phyloP scores from a whole-genome alignment of 2,888 invertebrate species.

The Plebejus argus region DNA sequence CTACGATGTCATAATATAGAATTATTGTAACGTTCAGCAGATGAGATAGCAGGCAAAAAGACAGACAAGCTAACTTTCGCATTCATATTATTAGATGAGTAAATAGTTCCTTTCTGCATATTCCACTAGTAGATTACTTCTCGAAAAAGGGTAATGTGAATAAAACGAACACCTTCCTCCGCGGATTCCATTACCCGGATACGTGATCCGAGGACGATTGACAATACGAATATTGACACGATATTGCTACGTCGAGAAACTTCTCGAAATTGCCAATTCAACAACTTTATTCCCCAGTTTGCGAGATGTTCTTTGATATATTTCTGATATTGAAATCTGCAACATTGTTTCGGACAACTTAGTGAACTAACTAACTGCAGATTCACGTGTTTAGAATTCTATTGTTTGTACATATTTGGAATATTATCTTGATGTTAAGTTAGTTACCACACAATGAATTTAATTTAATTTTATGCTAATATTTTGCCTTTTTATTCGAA shows the following conservation, averaged over 20 bases:
- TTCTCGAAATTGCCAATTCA: constrained; percentile 12
- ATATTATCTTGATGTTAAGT: neutral
- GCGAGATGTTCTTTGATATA: constrained; percentile 10
- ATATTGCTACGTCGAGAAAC: constrained; percentile 17
- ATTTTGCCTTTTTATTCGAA: too few species aligned
- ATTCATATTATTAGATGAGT: neutral
- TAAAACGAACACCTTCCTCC: constrained; percentile 3
- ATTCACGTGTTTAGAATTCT: neutral
- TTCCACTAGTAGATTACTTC: neutral
- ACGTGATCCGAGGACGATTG: constrained; percentile 25
- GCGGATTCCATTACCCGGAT: neutral
- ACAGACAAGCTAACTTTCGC: too few species aligned
- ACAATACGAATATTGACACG: constrained; percentile 27
- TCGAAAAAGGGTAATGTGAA: neutral
- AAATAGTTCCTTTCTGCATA: neutral
- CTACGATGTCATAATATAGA: neutral
- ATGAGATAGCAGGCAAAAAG: too few species aligned
- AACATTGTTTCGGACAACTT: neutral
- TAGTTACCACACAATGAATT: neutral
- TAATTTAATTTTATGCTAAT: too few species aligned
- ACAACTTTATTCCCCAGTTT: constrained; percentile 27
- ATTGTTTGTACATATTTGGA: neutral
- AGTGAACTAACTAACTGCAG: neutral
- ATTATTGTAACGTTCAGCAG: too few species aligned
- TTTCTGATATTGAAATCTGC: constrained; percentile 26